Evolutionary conservation across 2,888 invertebrate species (phyloP), one percentile per base, ranked within the genome.

Genomic region (Encarsia formosa): DNA sequence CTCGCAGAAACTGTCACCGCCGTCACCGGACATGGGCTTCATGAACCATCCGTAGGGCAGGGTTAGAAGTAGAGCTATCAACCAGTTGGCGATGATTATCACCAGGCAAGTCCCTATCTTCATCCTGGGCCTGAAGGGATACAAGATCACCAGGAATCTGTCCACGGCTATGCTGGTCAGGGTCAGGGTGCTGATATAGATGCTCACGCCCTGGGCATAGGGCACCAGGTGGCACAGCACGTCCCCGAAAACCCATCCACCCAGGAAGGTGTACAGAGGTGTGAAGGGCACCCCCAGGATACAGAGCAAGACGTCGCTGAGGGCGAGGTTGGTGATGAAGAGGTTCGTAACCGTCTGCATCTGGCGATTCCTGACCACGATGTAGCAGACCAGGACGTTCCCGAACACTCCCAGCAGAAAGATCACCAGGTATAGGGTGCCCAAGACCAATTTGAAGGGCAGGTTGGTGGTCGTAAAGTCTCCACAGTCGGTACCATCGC

Each of bases 291-390:
- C 93, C 3, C 95, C 94, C 53, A 98, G 81, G 13, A 90, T 81
- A 72, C 96, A 96, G 59, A 99, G 81, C 39, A 98, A 77, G 41
- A 98, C 91, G 73, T 99, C 98, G 8, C 95, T 93, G 26, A 97
- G 78, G 0, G 98, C 98, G 64, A 99, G 78, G 73, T 98, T 98
- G 35, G 93, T 91, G 68, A 98, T 98, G 77, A 98, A 98, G 45
- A 95, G 83, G 73, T 98, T 98, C 4, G 98, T 98, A 29, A 98
- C 97, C 0, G 96, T 95, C 71, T 96, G 96, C 97, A 98, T 97
- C 23, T 91, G 88, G 61, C 86, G 87, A 75, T 95, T 97, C 24
- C 92, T 81, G 29, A 89, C 81, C 5, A 99, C 96, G n/a, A 98
- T 95, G 69, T 87, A 96, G 67, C 94, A 93, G 19, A 98, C 97